Evolutionary conservation across 2,888 invertebrate species (phyloP), one percentile per base, ranked within the genome.

Genomic region (Lapara coniferarum): DNA sequence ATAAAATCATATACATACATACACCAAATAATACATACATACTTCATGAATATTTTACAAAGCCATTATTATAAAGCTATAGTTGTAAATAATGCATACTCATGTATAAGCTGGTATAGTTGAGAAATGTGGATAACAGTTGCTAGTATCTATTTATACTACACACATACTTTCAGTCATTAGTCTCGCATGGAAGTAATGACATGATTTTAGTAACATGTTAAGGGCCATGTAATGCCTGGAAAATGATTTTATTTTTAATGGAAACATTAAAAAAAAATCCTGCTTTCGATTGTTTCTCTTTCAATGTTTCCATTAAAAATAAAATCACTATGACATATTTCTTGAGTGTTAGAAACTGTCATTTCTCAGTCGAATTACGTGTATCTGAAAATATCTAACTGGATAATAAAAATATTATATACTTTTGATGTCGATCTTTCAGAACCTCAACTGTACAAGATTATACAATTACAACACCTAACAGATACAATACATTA

Each of bases 371-470:
- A 63, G 49, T 63, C 16, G 5, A 46, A 63, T 49, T 63, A 44
- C 8, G 16, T 5, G 46, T 59, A 59, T 46, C 46, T 63, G 46
- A 46, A 63, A 63, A 46, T 16, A 13, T 63, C 1, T 25, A 25
- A 25, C 25, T 25, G 63, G 16, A 7, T 63, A 63, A 46, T 46
- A 46, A 59, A 59, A 49, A 63, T 63, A 63, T 37, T 3, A 37
- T 63, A 63, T 49, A 63, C 63, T 49, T 13, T 49, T 49, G 19
- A 49, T 63, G 63, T 57, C 63, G 46, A 63, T 63, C 19, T 19
- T 19, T 49, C 58, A 59, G 19, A 14, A 56, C n/a, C 52, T 59
- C 68, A 56, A 69, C 69, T 69, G 66, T 57, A 69, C 66, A 66
- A 16, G 51, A 56, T 57, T 69, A 66, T 66, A 69, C 66, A 66